phyloP scores from a whole-genome alignment of 2,797 vertebrate genomes.

The Nasua narica region DNA sequence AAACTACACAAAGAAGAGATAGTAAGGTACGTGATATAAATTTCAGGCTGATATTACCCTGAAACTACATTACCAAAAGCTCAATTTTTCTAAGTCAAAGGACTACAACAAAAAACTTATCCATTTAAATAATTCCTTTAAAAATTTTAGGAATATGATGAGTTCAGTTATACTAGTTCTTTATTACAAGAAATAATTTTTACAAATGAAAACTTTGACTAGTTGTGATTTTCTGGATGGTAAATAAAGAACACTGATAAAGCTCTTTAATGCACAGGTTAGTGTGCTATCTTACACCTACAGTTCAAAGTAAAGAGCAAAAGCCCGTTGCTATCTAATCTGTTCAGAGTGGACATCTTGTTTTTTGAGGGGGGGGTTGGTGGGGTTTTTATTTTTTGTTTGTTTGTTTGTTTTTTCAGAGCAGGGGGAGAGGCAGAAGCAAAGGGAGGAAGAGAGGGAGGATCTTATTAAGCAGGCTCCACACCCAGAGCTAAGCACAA shows the following conservation, averaged over 20 bases:
- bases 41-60: not conserved
- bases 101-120: not conserved
- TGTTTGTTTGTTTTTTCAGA: no score
- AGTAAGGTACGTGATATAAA: not conserved
- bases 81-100: not conserved
- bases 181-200: not conserved
- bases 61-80: not conserved
- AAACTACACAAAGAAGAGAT: not conserved
- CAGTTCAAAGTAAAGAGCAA: not conserved
- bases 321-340: not conserved
- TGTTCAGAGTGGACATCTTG: no score
- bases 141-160: not conserved
- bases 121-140: not conserved
- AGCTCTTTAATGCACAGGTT: not conserved
- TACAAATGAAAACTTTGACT: not conserved
- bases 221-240: not conserved
- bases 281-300: not conserved
- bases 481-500: no score
- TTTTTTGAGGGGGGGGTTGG: no score
- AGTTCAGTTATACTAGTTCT: not conserved
- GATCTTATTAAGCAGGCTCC: no score
- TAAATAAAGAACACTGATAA: not conserved
- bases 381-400: no score
- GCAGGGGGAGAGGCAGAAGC: not conserved
- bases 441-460: not conserved